Evolutionary conservation across 1,140 invertebrate species (phyloP).

Genomic region (Zaprionus capensis): DNA sequence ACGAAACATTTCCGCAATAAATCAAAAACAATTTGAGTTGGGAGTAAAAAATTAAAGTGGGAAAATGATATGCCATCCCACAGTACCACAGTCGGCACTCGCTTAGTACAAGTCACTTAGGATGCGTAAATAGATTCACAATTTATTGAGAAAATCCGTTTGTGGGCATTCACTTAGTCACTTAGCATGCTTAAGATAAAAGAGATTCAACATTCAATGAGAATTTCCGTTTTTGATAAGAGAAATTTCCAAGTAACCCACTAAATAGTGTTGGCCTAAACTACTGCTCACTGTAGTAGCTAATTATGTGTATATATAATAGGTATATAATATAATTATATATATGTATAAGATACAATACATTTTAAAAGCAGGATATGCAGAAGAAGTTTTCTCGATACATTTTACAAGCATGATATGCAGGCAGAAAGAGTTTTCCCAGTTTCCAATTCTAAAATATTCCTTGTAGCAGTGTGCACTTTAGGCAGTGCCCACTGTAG

Average conservation of each 20-base stretch:
- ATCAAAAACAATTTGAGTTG: slow-evolving; percentile 21
- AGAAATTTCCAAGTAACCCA: too few species aligned
- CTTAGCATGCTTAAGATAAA: not conserved
- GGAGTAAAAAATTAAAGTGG: not conserved
- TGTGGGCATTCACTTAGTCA: not conserved
- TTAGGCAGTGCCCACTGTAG: not conserved
- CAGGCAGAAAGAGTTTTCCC: too few species aligned
- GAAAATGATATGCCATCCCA: not conserved
- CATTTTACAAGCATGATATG: too few species aligned
- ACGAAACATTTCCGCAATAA: slow-evolving; percentile 29
- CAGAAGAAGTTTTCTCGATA: too few species aligned
- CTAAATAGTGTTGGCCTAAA: too few species aligned
- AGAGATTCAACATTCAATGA: not conserved
- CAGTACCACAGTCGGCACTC: not conserved
- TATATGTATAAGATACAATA: too few species aligned
- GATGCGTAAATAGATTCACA: not conserved
- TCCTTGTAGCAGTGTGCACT: not conserved
- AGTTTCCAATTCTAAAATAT: not conserved
- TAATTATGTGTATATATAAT: too few species aligned
- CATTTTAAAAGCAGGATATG: too few species aligned
- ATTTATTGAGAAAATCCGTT: too few species aligned
- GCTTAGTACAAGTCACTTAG: not conserved
- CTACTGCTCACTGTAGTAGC: too few species aligned
- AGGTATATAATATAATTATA: too few species aligned
- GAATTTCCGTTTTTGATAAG: too few species aligned